These are phyloP conservation scores for Glomeris marginata DNA, from an alignment of 2,888 invertebrate species.

Conservation along the genomic window DNA sequence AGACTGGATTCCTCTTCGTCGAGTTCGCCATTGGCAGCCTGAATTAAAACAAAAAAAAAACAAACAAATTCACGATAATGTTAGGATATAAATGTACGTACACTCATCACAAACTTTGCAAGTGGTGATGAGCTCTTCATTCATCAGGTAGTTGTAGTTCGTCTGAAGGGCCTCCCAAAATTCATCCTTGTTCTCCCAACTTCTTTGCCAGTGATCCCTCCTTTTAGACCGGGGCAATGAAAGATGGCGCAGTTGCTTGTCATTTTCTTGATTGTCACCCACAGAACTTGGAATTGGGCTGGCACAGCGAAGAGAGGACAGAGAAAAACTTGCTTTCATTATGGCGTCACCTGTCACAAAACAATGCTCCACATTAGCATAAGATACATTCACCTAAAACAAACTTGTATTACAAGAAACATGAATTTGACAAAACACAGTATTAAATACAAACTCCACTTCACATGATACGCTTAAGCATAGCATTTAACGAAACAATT, in stretches of 20 bases:
- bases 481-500: too few species aligned
- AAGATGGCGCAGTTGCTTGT: too few species aligned
- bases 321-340: conserved; percentile 11
- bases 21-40: not conserved
- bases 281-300: not conserved
- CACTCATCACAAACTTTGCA: conserved; percentile 47
- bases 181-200: conserved; percentile 46
- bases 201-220: not conserved
- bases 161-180: conserved; percentile 82
- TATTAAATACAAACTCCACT: too few species aligned
- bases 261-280: not conserved
- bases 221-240: conserved; percentile 6
- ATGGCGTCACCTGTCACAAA: too few species aligned
- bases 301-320: conserved; percentile 9
- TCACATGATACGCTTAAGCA: too few species aligned
- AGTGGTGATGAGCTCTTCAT: conserved; percentile 77
- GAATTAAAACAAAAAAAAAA: too few species aligned
- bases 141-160: conserved; percentile 90
- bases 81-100: too few species aligned
- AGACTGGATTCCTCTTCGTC: not conserved
- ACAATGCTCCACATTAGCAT: too few species aligned
- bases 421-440: too few species aligned
- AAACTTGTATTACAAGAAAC: too few species aligned
- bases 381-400: too few species aligned
- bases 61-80: not conserved